A percentile compares a stretch with the other conserved stretches of the same genome.
Conservation (phyloP, 2,888 invertebrate genomes). For the Napeogenes sylphis region DNA sequence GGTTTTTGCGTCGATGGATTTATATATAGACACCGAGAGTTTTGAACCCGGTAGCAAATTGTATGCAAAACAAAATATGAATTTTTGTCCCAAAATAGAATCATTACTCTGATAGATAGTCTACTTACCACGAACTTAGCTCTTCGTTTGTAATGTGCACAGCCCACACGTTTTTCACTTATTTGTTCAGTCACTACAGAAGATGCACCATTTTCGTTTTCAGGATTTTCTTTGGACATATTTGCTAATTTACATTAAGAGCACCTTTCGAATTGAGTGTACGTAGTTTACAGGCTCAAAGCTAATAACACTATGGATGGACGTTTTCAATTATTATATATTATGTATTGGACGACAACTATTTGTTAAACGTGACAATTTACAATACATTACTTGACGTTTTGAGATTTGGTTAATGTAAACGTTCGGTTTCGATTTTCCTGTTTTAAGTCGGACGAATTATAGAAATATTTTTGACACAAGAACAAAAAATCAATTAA, state of each 20-base stretch:
- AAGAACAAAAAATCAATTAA: too few relatives aligned
- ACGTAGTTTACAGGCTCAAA: constrained; percentile 20
- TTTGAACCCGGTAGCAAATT: constrained; percentile 37
- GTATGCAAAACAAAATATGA: not conserved
- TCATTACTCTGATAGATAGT: too few relatives aligned
- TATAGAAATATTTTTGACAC: too few relatives aligned
- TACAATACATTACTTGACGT: constrained; percentile 17
- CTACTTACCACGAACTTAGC: constrained; percentile 90
- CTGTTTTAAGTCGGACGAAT: not conserved
- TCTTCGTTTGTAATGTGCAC: constrained; percentile 89
- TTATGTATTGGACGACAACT: constrained; percentile 32
- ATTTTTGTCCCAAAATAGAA: too few relatives aligned
- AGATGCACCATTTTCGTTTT: constrained; percentile 43
- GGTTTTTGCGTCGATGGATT: constrained; percentile 47
- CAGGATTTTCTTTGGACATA: constrained; percentile 57
- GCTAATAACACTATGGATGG: constrained; percentile 23
- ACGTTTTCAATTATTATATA: constrained; percentile 29
- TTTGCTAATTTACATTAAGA: constrained; percentile 30
- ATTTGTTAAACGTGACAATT: constrained; percentile 31
- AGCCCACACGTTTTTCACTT: constrained; percentile 79
- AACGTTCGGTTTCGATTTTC: constrained; percentile 1
- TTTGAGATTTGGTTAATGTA: not conserved
- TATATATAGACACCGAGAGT: constrained; percentile 53
- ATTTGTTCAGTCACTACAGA: constrained; percentile 41
- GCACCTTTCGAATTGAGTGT: constrained; percentile 16